These are phyloP conservation scores for Drosophila lowei DNA, from an alignment of 1,140 invertebrate genomes.

Conservation along the genomic window DNA sequence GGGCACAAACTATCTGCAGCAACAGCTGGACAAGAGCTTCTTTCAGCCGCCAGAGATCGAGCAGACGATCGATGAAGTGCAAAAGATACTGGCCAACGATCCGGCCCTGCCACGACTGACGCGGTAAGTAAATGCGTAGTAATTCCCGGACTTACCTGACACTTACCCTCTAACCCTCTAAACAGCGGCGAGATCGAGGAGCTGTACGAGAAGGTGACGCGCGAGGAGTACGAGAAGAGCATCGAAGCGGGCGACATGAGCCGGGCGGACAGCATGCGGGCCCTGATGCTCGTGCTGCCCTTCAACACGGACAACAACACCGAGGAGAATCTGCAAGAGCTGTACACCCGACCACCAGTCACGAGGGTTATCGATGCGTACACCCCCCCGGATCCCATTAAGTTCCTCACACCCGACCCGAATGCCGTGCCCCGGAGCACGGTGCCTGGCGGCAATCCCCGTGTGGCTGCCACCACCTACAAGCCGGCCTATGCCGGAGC, in stretches of 20 bases:
- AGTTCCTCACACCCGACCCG: conserved; percentile 72
- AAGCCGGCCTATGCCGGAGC: conserved; percentile 57
- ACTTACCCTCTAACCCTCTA: too few relatives aligned
- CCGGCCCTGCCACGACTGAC: conserved; percentile 84
- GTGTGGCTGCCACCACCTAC: conserved; percentile 75
- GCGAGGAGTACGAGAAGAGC: conserved; percentile 81
- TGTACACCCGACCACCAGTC: conserved; percentile 77
- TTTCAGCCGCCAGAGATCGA: conserved; percentile 75
- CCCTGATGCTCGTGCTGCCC: conserved; percentile 85
- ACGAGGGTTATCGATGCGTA: conserved; percentile 78
- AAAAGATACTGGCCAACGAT: conserved; percentile 84
- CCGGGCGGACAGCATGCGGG: conserved; percentile 84
- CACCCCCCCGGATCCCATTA: conserved; percentile 70
- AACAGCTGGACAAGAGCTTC: conserved; percentile 74
- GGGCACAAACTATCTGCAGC: conserved; percentile 48
- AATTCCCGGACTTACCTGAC: too few relatives aligned
- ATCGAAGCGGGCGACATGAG: conserved; percentile 81
- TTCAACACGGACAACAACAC: conserved; percentile 84
- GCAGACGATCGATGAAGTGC: conserved; percentile 85
- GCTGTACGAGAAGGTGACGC: conserved; percentile 85
- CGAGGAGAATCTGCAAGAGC: conserved; percentile 80
- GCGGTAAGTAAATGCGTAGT: conserved; percentile 43
- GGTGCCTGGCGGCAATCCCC: conserved; percentile 55
- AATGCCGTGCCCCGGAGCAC: conserved; percentile 51
- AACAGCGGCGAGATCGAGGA: conserved; percentile 85